Base-by-base conservation (phyloP, 2,888 invertebrate genomes). In the Aethes cnicana region DNA sequence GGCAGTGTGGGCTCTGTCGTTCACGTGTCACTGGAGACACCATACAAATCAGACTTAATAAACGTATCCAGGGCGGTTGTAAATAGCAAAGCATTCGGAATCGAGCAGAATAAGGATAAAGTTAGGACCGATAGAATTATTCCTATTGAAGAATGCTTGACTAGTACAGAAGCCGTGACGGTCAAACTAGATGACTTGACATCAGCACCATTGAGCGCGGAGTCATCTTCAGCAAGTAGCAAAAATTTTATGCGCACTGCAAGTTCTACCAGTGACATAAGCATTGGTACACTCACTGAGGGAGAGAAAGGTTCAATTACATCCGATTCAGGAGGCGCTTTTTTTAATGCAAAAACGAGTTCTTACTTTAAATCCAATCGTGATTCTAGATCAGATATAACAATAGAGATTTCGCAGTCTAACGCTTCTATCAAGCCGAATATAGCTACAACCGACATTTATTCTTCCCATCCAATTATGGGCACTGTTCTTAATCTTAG, bases 1-100 rank as follows among this genome's bases (percentile, higher is more conserved):
- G 47, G 58, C 30, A 53, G 55, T 9, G 37, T 55, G n/a, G 56
- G 54, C 41, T 68, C 72, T 3, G 49, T 61, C 0, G 50, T 63
- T 4, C 49, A 62, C 44, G 47, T 63, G 6, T 8, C 56, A 20
- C 44, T 61, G 30, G 58, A 66, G 4, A 42, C 52, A 9, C 63
- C 69, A 2, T 79, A 64, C 44, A 74, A 74, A 59, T 63, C 61
- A 26, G 72, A 78, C 32, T 33, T 75, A 0, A 64, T 81, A 2
- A 81, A 74, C 49, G 66, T 79, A 2, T 69, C 77, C 23, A 57
- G 80, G 30, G 77, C 78, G n/a, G 67, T 77, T 18, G 59, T 76
- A 16, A 67, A 64, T 37, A 69, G 69, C 18, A 47, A 56, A 26
- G 46, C 59, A 30, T 53, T 61, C 28, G 46, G 36, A 9, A 55